Conservation (phyloP, 1,140 invertebrate species). For the Frieseomelitta varia region DNA sequence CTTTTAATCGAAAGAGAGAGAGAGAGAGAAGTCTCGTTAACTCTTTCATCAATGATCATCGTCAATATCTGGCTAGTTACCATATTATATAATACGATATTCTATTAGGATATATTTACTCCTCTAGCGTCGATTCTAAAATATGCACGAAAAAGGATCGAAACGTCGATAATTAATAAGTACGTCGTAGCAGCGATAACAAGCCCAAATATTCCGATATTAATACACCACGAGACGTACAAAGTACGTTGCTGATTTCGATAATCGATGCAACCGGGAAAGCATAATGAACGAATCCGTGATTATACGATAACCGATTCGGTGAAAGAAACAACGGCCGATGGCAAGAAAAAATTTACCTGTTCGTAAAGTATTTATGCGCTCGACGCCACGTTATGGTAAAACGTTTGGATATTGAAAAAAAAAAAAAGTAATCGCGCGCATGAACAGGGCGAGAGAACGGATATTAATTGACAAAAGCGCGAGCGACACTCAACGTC, state of each 20-base stretch:
- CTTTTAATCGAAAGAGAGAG: background rate
- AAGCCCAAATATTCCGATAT: background rate
- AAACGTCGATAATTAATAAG: conserved; percentile 4
- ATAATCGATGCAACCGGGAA: too few species aligned
- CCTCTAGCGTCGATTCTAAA: background rate
- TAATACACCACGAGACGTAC: too few species aligned
- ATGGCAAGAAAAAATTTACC: background rate
- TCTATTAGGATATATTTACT: too few species aligned
- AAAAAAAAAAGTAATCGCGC: background rate
- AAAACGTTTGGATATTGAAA: too few species aligned
- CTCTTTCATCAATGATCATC: background rate
- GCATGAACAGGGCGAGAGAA: too few species aligned
- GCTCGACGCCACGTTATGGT: background rate
- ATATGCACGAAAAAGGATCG: background rate
- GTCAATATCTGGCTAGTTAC: background rate
- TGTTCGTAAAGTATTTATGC: conserved; percentile 29
- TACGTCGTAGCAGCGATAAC: background rate
- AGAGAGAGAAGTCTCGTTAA: too few species aligned
- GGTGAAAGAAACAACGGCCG: background rate
- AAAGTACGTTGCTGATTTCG: too few species aligned
- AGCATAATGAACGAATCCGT: conserved; percentile 21
- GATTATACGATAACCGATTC: too few species aligned
- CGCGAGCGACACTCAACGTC: background rate
- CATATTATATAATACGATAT: background rate
- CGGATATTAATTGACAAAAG: background rate